Percentiles rank a stretch among this genome's conserved stretches.
These are phyloP conservation scores for Clepsis dumicolana DNA, from an alignment of 2,888 invertebrate species.

Conservation along the genomic window DNA sequence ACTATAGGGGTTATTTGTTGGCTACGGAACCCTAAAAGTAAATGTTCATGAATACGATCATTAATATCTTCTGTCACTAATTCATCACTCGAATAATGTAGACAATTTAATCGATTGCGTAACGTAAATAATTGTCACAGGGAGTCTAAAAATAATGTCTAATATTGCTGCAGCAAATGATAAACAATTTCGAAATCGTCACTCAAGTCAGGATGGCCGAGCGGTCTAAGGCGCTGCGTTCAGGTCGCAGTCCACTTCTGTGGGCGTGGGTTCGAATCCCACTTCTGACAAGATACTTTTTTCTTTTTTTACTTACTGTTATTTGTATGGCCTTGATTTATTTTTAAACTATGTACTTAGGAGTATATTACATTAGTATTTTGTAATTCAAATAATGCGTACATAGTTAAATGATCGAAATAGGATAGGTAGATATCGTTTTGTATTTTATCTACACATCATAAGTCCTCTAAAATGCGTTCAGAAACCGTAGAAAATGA, in stretches of 20 bases:
- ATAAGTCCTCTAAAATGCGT: too few relatives aligned
- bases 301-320: constrained; percentile 13
- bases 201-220: constrained; percentile 73
- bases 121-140: background rate
- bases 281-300: constrained; percentile 73
- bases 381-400: too few relatives aligned
- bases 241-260: constrained; percentile 84
- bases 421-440: too few relatives aligned
- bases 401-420: too few relatives aligned
- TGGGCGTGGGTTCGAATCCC: constrained; percentile 84
- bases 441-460: too few relatives aligned
- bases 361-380: too few relatives aligned
- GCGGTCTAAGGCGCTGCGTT: constrained; percentile 83
- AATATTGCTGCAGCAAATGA: background rate
- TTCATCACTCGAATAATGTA: background rate
- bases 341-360: too few relatives aligned
- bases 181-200: constrained; percentile 49
- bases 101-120: too few relatives aligned
- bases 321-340: background rate
- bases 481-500: too few relatives aligned
- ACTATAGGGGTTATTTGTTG: too few relatives aligned
- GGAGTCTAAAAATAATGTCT: constrained; percentile 10
- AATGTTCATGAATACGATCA: too few relatives aligned
- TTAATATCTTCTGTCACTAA: background rate
- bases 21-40: too few relatives aligned